A percentile compares a stretch with the other conserved stretches of the same genome.
These are phyloP conservation scores for Halcyon leucocephala DNA, from an alignment of 2,797 vertebrate genomes.

Conservation along the genomic window DNA sequence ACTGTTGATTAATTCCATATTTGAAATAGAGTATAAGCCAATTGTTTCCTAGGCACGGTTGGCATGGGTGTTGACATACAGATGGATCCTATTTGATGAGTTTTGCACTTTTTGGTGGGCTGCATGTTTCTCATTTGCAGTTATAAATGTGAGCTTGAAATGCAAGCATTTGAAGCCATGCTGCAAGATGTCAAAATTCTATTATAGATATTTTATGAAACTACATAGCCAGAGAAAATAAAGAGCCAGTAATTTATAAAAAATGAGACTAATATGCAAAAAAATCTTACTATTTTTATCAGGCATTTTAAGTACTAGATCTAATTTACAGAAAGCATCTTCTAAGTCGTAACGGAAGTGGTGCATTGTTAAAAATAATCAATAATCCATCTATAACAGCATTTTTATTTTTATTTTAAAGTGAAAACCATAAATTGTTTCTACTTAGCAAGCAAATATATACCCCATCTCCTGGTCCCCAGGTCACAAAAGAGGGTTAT, in stretches of 20 bases:
- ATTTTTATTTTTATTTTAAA: constrained; percentile 76
- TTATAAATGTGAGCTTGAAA: constrained; percentile 35
- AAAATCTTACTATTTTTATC: neutral
- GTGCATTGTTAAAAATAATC: constrained; percentile 71
- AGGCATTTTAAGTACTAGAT: constrained; percentile 4
- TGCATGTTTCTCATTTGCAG: constrained; percentile 54
- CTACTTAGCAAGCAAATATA: constrained; percentile 85
- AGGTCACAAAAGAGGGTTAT: constrained; percentile 87
- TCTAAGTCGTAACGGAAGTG: constrained; percentile 50
- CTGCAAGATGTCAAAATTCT: neutral
- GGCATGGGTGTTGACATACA: neutral
- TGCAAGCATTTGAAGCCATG: constrained; percentile 17
- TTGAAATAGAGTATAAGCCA: neutral
- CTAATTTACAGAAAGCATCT: constrained; percentile 34
- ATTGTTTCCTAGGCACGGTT: neutral
- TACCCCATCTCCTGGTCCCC: constrained; percentile 76
- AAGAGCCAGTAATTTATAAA: neutral
- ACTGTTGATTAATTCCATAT: constrained; percentile 34
- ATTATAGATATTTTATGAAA: neutral
- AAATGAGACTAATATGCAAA: neutral
- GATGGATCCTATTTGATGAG: constrained; percentile 14
- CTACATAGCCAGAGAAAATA: neutral
- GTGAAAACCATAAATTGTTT: constrained; percentile 81
- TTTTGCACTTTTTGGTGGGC: constrained; percentile 61
- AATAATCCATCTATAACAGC: constrained; percentile 59